A percentile compares a stretch with the other conserved stretches of the same genome.
Evolutionary conservation across 2,888 invertebrate genomes (phyloP).

Genomic region (Spatulosminthurus flaviceps): DNA sequence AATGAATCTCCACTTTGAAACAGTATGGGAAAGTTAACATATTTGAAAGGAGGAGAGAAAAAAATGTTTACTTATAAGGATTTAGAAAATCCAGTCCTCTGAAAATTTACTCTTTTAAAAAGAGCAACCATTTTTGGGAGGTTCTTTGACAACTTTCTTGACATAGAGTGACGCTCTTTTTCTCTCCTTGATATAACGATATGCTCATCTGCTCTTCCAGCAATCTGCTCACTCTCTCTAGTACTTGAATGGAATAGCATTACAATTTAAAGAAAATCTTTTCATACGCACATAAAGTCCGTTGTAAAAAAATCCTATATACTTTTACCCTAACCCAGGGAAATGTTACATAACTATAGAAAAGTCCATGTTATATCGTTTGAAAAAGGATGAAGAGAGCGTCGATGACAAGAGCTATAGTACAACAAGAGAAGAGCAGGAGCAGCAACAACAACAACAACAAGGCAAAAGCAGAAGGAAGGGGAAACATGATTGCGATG

Average conservation of each 20-base stretch:
- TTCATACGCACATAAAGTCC: too few species aligned
- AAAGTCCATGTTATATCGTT: background rate
- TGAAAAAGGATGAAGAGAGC: background rate
- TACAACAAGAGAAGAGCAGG: background rate
- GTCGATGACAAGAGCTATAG: background rate
- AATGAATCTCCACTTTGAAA: background rate
- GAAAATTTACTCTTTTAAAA: constrained; percentile 29
- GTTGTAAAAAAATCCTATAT: too few species aligned
- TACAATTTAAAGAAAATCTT: too few species aligned
- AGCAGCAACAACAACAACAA: background rate
- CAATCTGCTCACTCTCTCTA: too few species aligned
- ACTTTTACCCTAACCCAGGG: too few species aligned
- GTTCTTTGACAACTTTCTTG: constrained; percentile 39
- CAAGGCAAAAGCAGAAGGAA: background rate
- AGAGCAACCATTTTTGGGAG: constrained; percentile 46
- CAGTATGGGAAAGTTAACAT: background rate
- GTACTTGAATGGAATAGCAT: too few species aligned
- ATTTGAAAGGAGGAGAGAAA: background rate
- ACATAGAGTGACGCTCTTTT: constrained; percentile 2
- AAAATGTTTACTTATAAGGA: constrained; percentile 27
- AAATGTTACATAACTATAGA: too few species aligned
- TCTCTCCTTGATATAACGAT: too few species aligned
- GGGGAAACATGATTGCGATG: background rate
- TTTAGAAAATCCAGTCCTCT: background rate
- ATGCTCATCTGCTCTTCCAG: too few species aligned